Conservation (phyloP, 2,113 vertebrate genomes). For the Zosterops lateralis region DNA sequence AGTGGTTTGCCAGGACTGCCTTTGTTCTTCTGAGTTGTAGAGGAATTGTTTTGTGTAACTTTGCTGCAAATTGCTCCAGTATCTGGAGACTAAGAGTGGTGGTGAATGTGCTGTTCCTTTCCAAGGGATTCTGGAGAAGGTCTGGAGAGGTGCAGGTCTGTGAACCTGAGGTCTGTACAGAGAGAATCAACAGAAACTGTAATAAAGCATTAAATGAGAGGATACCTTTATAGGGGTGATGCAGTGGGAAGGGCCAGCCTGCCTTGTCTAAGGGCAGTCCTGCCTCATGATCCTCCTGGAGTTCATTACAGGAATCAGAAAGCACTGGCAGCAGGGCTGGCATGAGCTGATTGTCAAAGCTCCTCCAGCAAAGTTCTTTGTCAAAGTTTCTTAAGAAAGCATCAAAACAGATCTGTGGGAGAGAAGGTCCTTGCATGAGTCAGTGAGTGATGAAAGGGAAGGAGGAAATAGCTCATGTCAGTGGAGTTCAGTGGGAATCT, state of each 20-base stretch:
- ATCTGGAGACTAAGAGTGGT: neutral
- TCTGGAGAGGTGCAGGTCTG: neutral
- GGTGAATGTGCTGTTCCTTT: neutral
- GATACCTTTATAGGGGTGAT: accelerated
- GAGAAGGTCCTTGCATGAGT: neutral
- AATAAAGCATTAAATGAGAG: neutral
- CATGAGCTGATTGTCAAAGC: neutral
- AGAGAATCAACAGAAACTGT: neutral
- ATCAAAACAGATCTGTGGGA: neutral
- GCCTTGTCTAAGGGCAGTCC: neutral
- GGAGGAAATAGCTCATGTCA: neutral
- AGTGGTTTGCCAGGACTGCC: neutral
- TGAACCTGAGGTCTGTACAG: neutral
- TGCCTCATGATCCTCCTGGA: accelerated
- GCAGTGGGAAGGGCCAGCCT: neutral
- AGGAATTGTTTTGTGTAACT: neutral
- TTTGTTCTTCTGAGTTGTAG: neutral
- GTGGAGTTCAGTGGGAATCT: neutral
- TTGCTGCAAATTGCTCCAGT: neutral
- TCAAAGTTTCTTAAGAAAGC: neutral
- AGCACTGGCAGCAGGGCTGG: neutral
- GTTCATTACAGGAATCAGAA: neutral
- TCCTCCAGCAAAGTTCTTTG: neutral
- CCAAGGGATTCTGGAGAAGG: neutral
- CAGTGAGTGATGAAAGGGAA: neutral